Base-by-base conservation (phyloP, 2,113 vertebrate genomes). In the Sander vitreus region DNA sequence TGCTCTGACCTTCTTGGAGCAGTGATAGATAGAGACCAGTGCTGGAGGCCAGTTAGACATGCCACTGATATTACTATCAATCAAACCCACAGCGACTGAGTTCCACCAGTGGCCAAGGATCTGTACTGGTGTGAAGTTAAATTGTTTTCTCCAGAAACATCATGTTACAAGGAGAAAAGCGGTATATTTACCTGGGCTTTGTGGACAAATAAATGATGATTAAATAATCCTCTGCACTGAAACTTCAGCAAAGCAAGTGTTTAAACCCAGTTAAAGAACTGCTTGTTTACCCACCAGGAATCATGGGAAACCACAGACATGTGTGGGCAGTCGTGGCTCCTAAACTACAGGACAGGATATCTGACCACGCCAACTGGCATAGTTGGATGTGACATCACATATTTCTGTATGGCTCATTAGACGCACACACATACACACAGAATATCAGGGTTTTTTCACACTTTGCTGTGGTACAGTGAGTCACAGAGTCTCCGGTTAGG, bases 1-100 rank as follows among this genome's bases (percentile, higher is more conserved):
- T 39, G 78, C 65, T 51, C 66, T 86, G 91, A 91, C 84, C 88
- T 91, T 90, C 78, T 84, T 66, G 43, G 47, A 70, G 70, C 57
- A 15, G 63, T 60, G 76, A 80, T 77, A 81, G 70, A 88, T 60
- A 39, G 53, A 62, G 64, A 60, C 12, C 60, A n/a, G 65, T 0
- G 72, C 59, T 66, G 19, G 50, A 58, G 72, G 80, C 74, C 73
- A 25, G 55, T 62, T 45, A 72, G 63, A 68, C 55, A 18, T 69
- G 75, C 6, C 33, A 60, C 66, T 72, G 78, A 85, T 93, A 80
- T 71, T 63, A 72, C 45, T 71, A 78, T 85, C 69, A 78, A 76
- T 85, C 62, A 84, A 59, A 84, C 3, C 1, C 5, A 70, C 18
- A 43, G 66, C n/a, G 15, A 79, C 55, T 58, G 60, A 21, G 30